phyloP scores from a whole-genome alignment of 1,140 invertebrate species.

The Drosophila yakuba region DNA sequence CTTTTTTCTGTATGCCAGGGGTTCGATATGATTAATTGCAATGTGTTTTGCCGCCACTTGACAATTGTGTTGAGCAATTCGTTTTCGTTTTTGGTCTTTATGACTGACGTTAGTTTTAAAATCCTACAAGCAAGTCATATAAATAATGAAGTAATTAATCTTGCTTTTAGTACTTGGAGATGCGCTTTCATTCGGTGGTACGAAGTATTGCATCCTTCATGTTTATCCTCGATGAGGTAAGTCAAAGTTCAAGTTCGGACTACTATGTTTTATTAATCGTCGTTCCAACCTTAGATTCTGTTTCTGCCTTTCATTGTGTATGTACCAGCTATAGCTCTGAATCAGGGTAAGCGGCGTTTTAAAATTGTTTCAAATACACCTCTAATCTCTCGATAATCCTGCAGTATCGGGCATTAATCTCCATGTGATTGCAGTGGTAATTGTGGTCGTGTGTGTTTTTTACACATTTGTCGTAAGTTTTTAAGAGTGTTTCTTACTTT shows the following conservation, averaged over 20 bases:
- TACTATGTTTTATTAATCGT: background rate
- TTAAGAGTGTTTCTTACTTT: background rate
- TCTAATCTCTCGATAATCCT: constrained; percentile 70
- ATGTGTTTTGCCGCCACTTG: constrained; percentile 55
- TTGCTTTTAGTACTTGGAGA: constrained; percentile 89
- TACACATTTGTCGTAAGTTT: constrained; percentile 92
- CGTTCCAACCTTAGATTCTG: constrained; percentile 88
- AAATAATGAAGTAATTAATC: background rate
- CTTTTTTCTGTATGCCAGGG: constrained; percentile 1
- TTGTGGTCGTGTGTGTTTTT: constrained; percentile 94
- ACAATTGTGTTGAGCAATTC: constrained; percentile 14
- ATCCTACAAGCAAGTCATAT: background rate
- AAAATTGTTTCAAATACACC: background rate
- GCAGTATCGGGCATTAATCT: constrained; percentile 93
- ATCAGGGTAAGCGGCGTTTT: constrained; percentile 89
- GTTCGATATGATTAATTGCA: constrained; percentile 57
- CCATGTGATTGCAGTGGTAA: constrained; percentile 90
- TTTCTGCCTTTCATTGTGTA: constrained; percentile 96
- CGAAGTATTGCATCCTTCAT: constrained; percentile 89
- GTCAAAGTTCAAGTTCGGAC: background rate
- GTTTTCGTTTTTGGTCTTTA: background rate
- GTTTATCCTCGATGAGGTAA: constrained; percentile 90
- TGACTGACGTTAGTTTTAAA: background rate
- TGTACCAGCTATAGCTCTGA: constrained; percentile 95
- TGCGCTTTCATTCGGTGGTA: constrained; percentile 88